These are phyloP conservation scores for Meles meles DNA, from an alignment of 2,113 vertebrate species.

Conservation along the genomic window DNA sequence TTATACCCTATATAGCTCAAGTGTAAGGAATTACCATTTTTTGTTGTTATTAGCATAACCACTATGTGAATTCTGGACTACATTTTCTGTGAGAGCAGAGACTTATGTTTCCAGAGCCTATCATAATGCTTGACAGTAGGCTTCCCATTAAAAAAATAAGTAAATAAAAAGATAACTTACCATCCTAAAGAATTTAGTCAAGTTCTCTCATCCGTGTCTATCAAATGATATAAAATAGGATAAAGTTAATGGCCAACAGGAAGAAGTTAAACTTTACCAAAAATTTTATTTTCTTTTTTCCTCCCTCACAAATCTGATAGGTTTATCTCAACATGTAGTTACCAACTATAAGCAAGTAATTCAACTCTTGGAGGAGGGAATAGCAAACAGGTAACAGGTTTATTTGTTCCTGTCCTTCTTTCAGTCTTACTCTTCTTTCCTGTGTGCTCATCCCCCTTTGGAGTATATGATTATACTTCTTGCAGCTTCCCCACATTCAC, in stretches of 20 bases:
- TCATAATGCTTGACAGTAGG: background rate
- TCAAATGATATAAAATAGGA: constrained; percentile 16
- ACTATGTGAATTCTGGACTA: background rate
- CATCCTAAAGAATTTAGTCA: constrained; percentile 2
- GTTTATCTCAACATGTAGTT: constrained; percentile 94
- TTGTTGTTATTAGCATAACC: background rate
- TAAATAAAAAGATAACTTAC: background rate
- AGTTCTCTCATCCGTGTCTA: background rate
- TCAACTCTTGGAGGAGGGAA: constrained; percentile 93
- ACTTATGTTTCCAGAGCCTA: background rate
- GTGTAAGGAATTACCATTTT: background rate
- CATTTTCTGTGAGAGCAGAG: background rate
- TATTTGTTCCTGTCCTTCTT: constrained; percentile 42
- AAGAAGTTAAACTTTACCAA: constrained; percentile 26
- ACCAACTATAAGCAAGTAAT: constrained; percentile 94
- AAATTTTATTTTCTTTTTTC: constrained; percentile 38
- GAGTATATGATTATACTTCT: background rate
- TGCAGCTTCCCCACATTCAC: background rate
- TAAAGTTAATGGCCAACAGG: constrained; percentile 10
- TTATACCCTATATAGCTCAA: background rate
- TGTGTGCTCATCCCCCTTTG: background rate
- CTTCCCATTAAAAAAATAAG: background rate
- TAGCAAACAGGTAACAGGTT: constrained; percentile 90
- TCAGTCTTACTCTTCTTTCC: background rate
- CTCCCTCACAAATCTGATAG: constrained; percentile 79